phyloP scores from a whole-genome alignment of 2,888 invertebrate species.

The Coleophora deauratella region DNA sequence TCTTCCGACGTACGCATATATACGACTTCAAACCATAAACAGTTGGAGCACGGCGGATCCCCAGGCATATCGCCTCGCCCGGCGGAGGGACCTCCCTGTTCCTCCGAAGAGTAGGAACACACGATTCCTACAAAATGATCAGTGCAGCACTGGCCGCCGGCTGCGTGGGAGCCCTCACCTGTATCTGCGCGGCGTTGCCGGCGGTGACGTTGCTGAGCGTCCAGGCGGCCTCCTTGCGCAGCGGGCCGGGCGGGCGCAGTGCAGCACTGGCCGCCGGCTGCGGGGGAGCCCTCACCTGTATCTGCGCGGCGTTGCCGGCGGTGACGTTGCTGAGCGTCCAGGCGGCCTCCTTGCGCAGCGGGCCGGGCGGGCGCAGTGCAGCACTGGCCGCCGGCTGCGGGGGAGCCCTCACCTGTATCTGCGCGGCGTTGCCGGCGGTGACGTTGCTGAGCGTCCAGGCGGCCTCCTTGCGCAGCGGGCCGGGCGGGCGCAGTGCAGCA shows the following conservation, averaged over 20 bases:
- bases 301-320: conserved; percentile 94
- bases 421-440: conserved; percentile 94
- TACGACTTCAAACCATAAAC: no score
- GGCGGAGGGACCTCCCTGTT: no score
- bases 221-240: conserved; percentile 98
- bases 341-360: conserved; percentile 94
- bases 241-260: conserved; percentile 85
- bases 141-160: conserved; percentile 82
- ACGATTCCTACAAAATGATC: no score
- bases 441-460: conserved; percentile 99
- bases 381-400: conserved; percentile 87
- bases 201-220: conserved; percentile 97
- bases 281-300: conserved; percentile 90
- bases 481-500: conserved; percentile 79
- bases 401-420: conserved; percentile 93
- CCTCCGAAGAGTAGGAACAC: no score
- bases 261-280: conserved; percentile 83
- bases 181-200: conserved; percentile 95
- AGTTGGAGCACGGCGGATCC: no score
- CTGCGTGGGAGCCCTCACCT: conserved; percentile 87
- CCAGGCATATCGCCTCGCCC: no score
- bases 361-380: conserved; percentile 83
- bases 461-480: conserved; percentile 93
- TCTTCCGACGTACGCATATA: no score
- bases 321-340: conserved; percentile 99